phyloP scores from a whole-genome alignment of 2,113 vertebrate genomes.

The Esox niger region DNA sequence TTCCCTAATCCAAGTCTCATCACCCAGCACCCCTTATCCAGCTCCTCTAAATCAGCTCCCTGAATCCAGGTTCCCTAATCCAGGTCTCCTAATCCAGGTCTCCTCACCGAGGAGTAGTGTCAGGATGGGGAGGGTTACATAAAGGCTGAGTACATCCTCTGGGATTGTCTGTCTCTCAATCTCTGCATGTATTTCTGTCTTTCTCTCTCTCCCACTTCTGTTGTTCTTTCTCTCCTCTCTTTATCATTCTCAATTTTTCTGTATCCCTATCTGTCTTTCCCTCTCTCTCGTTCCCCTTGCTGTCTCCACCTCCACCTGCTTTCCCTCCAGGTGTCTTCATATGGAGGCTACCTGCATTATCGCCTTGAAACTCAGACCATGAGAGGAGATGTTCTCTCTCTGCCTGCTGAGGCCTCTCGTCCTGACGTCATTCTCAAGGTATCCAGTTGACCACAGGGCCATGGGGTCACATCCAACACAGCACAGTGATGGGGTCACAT shows the following conservation, averaged over 20 bases:
- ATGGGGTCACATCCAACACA: too few species aligned
- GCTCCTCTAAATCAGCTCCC: too few species aligned
- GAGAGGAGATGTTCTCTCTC: slow-evolving; percentile 82
- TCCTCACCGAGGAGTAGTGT: too few species aligned
- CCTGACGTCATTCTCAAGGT: slow-evolving; percentile 92
- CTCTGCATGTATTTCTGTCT: not conserved
- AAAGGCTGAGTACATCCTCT: not conserved
- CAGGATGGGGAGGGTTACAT: not conserved
- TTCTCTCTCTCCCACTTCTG: not conserved
- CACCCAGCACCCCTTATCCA: too few species aligned
- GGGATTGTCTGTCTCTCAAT: not conserved
- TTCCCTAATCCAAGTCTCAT: too few species aligned
- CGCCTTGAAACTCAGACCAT: slow-evolving; percentile 82
- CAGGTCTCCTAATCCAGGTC: too few species aligned
- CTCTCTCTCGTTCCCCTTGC: not conserved
- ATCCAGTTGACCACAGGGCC: not conserved
- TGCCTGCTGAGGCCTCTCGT: slow-evolving; percentile 79
- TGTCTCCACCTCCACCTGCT: not conserved
- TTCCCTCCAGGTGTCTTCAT: slow-evolving; percentile 85
- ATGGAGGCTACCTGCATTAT: slow-evolving; percentile 84
- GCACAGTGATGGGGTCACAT: not conserved
- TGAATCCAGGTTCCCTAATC: too few species aligned
- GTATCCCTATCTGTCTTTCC: not conserved
- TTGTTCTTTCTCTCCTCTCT: not conserved
- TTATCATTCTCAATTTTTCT: not conserved